A percentile compares a stretch with the other conserved stretches of the same genome.
phyloP scores from a whole-genome alignment of 2,797 vertebrate species.

The Notolabrus celidotus region DNA sequence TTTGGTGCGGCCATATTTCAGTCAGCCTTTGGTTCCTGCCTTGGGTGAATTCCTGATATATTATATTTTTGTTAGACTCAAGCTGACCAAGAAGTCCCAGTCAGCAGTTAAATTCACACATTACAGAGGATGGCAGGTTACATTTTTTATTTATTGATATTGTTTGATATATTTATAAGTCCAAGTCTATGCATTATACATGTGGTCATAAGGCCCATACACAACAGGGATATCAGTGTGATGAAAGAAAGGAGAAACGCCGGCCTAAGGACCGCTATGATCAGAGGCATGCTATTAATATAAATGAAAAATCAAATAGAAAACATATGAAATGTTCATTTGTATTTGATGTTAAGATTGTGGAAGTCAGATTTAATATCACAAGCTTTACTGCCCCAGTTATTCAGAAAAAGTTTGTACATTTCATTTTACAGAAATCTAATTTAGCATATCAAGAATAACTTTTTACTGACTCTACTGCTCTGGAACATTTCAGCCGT shows the following conservation, averaged over 20 bases:
- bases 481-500: too few relatives aligned
- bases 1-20: slow-evolving; percentile 39
- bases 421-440: slow-evolving; percentile 18
- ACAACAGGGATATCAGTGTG: slow-evolving; percentile 33
- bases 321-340: slow-evolving; percentile 12
- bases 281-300: slow-evolving; percentile 36
- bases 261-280: slow-evolving; percentile 11
- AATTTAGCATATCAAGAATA: too few relatives aligned
- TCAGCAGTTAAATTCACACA: slow-evolving; percentile 70
- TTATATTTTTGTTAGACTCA: slow-evolving; percentile 39
- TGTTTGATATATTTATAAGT: slow-evolving; percentile 75
- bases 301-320: slow-evolving; percentile 27
- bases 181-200: slow-evolving; percentile 67
- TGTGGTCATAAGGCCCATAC: slow-evolving; percentile 54
- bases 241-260: slow-evolving; percentile 42
- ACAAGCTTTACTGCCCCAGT: background rate
- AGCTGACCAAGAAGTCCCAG: slow-evolving; percentile 55
- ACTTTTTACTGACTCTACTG: too few relatives aligned
- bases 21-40: slow-evolving; percentile 25
- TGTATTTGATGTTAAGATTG: background rate
- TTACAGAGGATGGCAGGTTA: slow-evolving; percentile 51
- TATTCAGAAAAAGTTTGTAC: slow-evolving; percentile 2
- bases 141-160: slow-evolving; percentile 75
- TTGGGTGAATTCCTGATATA: slow-evolving; percentile 37
- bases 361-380: background rate